Evolutionary conservation across 1,140 invertebrate genomes (phyloP), one percentile per base, ranked within the genome.

Genomic region (Drosophila nebulosa): DNA sequence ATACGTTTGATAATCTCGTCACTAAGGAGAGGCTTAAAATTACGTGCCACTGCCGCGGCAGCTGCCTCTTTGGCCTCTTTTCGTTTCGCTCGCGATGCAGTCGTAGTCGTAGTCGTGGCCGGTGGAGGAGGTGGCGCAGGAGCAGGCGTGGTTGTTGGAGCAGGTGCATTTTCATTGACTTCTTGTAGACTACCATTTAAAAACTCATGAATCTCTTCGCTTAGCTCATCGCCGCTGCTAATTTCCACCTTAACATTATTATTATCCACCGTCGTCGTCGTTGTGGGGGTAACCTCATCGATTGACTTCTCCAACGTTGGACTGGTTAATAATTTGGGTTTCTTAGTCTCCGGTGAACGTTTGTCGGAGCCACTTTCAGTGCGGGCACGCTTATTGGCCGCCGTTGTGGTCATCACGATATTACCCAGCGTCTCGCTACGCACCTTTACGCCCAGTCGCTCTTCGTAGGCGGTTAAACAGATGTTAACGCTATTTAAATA

Each of bases 401-500:
- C 39, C 4, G 70, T 61, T 3, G 69, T 39, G 0, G 69, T 42
- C 6, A 53, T 71, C 2, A 51, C 75, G 53, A 36, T 12, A 9
- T 39, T 86, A 26, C 58, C 64, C 2, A 86, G 59, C 6, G 75
- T 76, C 56, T 92, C 92, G 53, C 93, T 93, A 61, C 93, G 91
- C 36, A 93, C 92, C 90, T 93, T 93, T 1, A 93, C 88, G 21
- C 94, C 93, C 67, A 95, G 92, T 12, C 95, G 92, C 79, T 95
- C 94, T 77, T 96, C 93, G 78, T 96, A 96, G 0, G 95, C 94
- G 64, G 94, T 94, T 57, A 96, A 93, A 80, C 95, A 95, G 1
- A 96, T 95, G 70, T 94, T 95, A 64, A 95, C 94, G 68, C 94
- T 95, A 36, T 95, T 95, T 12, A 96, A 90, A 79, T 95, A 95